Conservation (phyloP, 2,888 invertebrate species). For the Geotrupes spiniger region DNA sequence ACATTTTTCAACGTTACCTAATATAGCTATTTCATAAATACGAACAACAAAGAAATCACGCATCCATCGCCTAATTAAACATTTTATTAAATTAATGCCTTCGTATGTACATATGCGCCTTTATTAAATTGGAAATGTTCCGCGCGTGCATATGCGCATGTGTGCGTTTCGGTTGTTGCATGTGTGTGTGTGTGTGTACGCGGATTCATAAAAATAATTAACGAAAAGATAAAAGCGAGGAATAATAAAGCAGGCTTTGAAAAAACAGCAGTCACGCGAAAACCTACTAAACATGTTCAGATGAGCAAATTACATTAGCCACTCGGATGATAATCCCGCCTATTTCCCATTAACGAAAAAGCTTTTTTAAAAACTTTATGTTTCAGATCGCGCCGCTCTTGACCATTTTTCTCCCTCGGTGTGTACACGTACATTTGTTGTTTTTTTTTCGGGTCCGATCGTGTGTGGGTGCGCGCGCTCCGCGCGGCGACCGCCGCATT, state of each 20-base stretch:
- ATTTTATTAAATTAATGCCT: too few relatives aligned
- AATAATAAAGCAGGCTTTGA: slow-evolving; percentile 47
- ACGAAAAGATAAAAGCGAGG: slow-evolving; percentile 48
- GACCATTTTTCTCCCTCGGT: slow-evolving; percentile 23
- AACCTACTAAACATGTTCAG: slow-evolving; percentile 50
- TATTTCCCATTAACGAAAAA: slow-evolving; percentile 51
- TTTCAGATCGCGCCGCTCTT: slow-evolving; percentile 28
- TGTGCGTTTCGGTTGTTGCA: too few relatives aligned
- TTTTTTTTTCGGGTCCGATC: slow-evolving; percentile 8
- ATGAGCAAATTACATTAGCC: slow-evolving; percentile 52
- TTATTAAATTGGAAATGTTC: too few relatives aligned
- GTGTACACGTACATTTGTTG: too few relatives aligned
- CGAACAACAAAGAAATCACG: too few relatives aligned
- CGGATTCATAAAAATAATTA: slow-evolving; percentile 50
- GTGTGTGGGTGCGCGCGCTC: too few relatives aligned
- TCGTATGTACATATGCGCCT: too few relatives aligned
- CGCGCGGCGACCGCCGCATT: not conserved
- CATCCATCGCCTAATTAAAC: too few relatives aligned
- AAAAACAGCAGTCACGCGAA: slow-evolving; percentile 48
- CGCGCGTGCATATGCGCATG: too few relatives aligned
- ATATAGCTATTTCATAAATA: too few relatives aligned
- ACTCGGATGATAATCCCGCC: slow-evolving; percentile 43
- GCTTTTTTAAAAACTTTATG: slow-evolving; percentile 43
- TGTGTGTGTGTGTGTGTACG: too few relatives aligned
- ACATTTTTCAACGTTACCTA: too few relatives aligned